Conservation (phyloP, 2,888 invertebrate species). For the Heliconius ethilla region DNA sequence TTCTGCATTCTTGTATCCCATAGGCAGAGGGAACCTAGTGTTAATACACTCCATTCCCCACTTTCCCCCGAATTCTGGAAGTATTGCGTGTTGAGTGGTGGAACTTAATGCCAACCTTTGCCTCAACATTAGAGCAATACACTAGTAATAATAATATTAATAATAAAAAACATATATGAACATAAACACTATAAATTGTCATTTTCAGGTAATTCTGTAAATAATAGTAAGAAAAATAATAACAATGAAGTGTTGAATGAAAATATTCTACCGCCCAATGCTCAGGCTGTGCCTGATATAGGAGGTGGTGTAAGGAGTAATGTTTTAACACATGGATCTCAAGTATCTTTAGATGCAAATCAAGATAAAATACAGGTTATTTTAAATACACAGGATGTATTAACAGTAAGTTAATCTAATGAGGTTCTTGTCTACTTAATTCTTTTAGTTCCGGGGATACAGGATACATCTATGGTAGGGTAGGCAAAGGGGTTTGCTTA, state of each 20-base stretch:
- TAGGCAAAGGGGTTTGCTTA: no score
- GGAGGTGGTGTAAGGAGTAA: slow-evolving; percentile 12
- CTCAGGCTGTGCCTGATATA: slow-evolving; percentile 1
- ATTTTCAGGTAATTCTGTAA: slow-evolving; percentile 36
- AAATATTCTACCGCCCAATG: background rate
- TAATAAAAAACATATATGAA: background rate
- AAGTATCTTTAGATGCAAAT: background rate
- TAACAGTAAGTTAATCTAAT: slow-evolving; percentile 26
- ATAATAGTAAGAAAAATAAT: slow-evolving; percentile 14
- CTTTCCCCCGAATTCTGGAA: no score
- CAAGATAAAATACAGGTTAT: slow-evolving; percentile 15
- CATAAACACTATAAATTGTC: background rate
- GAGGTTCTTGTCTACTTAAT: no score
- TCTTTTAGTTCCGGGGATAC: no score
- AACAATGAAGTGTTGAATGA: slow-evolving; percentile 24
- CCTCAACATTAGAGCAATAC: no score
- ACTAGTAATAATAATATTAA: no score
- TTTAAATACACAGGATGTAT: slow-evolving; percentile 28
- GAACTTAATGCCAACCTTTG: no score
- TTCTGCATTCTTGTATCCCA: no score
- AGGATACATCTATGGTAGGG: no score
- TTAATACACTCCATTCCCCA: no score
- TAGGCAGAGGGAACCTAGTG: no score
- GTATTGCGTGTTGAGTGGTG: no score
- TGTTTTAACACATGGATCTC: slow-evolving; percentile 8